Percentiles rank a stretch among this genome's conserved stretches.
These are phyloP conservation scores for Bombus pyrosoma DNA, from an alignment of 1,140 invertebrate genomes.

Conservation along the genomic window DNA sequence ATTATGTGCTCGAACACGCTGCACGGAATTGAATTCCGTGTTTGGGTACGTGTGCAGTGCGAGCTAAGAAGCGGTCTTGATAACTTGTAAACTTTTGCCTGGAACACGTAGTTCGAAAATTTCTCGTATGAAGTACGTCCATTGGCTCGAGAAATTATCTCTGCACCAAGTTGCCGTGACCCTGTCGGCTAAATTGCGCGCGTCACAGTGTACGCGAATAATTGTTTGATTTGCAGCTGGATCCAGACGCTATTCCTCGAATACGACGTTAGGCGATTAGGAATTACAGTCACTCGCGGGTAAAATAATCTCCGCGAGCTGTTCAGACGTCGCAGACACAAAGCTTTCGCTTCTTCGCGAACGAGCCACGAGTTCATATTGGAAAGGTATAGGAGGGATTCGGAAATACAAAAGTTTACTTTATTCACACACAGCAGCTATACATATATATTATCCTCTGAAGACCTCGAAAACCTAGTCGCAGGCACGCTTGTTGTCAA, in stretches of 20 bases:
- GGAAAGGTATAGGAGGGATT: too few relatives aligned
- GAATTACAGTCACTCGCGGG: slow-evolving; percentile 40
- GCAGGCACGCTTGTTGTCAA: too few relatives aligned
- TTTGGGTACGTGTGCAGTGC: not conserved
- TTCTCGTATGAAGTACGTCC: not conserved
- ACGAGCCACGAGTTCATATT: not conserved
- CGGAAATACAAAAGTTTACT: too few relatives aligned
- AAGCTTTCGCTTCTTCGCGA: not conserved
- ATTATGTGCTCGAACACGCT: not conserved
- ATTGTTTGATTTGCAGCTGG: slow-evolving; percentile 52
- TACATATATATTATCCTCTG: too few relatives aligned
- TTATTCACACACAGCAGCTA: too few relatives aligned
- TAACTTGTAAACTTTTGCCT: not conserved
- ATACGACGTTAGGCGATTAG: slow-evolving; percentile 6
- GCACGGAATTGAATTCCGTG: slow-evolving; percentile 21
- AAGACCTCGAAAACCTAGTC: too few relatives aligned
- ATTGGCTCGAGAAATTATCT: slow-evolving; percentile 2
- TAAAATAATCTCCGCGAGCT: slow-evolving; percentile 37
- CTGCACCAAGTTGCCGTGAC: not conserved
- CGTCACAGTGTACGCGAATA: slow-evolving; percentile 7
- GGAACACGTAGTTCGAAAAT: slow-evolving; percentile 1
- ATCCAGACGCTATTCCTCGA: slow-evolving; percentile 27
- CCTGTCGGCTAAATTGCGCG: not conserved
- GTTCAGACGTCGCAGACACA: not conserved
- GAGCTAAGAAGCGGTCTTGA: not conserved